Conservation (phyloP, 2,797 vertebrate genomes). For the Coregonus suidteri region DNA sequence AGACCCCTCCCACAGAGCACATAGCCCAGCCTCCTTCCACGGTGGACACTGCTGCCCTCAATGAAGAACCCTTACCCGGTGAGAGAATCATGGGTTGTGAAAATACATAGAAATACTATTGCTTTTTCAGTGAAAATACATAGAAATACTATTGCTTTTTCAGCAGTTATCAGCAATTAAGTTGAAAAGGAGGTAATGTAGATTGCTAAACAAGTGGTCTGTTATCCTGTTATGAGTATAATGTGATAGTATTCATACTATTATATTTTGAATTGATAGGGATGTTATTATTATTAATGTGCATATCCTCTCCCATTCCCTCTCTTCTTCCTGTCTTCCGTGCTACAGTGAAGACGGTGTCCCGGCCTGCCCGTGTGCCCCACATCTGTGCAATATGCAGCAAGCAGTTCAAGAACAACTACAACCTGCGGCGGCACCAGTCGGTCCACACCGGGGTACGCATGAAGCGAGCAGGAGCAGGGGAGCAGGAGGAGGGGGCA, state of each 20-base stretch:
- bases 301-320: conserved; percentile 16
- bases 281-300: neutral
- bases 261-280: neutral
- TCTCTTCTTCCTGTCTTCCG: conserved; percentile 7
- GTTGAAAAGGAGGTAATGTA: neutral
- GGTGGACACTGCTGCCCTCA: conserved; percentile 85
- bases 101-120: neutral
- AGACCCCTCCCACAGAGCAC: conserved; percentile 78
- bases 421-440: conserved; percentile 91
- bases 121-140: neutral
- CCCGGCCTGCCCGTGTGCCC: conserved; percentile 79
- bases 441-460: conserved; percentile 91
- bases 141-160: neutral
- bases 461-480: conserved; percentile 70
- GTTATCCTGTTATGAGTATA: neutral
- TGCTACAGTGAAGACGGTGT: conserved; percentile 73
- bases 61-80: conserved; percentile 78
- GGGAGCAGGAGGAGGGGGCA: conserved; percentile 71
- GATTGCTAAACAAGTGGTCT: neutral
- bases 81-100: conserved; percentile 47
- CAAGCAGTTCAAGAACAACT: conserved; percentile 96
- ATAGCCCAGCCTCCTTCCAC: conserved; percentile 82
- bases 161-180: neutral
- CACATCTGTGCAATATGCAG: conserved; percentile 89
- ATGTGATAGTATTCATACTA: neutral